Evolutionary conservation across 2,797 vertebrate species (phyloP).

Genomic region (Loris lydekkerianus): DNA sequence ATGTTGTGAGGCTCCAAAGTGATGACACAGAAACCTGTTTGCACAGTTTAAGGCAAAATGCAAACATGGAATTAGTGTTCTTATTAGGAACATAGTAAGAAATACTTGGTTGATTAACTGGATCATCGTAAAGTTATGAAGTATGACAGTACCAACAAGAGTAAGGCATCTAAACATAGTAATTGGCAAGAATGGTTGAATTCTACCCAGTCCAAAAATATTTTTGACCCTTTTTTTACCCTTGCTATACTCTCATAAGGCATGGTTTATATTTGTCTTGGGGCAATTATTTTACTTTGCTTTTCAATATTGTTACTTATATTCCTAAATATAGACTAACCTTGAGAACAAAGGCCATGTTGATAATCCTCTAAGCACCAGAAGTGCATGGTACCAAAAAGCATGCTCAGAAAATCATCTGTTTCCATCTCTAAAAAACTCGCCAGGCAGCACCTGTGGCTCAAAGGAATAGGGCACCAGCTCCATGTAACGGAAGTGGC

Average conservation of each 20-base stretch:
- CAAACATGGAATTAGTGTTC: not conserved
- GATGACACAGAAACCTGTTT: not conserved
- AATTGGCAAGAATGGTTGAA: not conserved
- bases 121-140: not conserved
- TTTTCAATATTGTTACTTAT: not conserved
- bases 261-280: not conserved
- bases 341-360: not conserved
- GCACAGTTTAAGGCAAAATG: not conserved
- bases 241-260: not conserved
- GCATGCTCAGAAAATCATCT: not conserved
- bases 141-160: not conserved
- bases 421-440: no score
- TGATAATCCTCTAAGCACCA: not conserved
- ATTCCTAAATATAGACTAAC: not conserved
- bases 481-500: no score
- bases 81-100: constrained; percentile 8
- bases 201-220: not conserved
- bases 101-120: not conserved
- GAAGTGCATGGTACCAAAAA: not conserved
- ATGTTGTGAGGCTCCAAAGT: not conserved
- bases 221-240: not conserved
- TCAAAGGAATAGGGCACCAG: no score
- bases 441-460: no score
- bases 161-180: not conserved
- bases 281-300: not conserved